Base-by-base conservation (phyloP, 2,888 invertebrate genomes). In the Cantharis rustica region DNA sequence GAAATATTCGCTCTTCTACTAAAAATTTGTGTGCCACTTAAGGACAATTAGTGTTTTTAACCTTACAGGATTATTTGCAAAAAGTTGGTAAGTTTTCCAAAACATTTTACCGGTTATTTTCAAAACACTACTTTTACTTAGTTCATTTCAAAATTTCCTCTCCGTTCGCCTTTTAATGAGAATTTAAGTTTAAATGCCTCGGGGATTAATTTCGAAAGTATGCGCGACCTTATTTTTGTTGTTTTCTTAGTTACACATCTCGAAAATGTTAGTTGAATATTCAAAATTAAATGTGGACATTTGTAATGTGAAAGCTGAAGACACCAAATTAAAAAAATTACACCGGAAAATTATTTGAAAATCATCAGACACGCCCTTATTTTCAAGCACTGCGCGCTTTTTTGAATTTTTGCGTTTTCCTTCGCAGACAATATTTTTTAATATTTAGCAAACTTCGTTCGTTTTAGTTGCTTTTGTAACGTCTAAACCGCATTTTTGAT, bases 221-320 rank as follows among this genome's bases (percentile, higher is more conserved):
- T 66, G 23, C 17, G 64, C 64, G 64, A 66, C 64, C 64, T 66
- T 66, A 66, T 66, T 66, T 66, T 66, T 47, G n/a, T n/a, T 66
- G n/a, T 66, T 16, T n/a, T 16, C 20, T 16, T 66, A 47, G 47
- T n/a, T 47, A 47, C 31, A 66, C 64, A 13, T 23, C 64, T 66
- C n/a, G 17, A 66, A 66, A 63, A 63, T 20, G n/a, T n/a, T 20
- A 20, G 23, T 17, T 66, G 13, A 23, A 66, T 66, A n/a, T 20
- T 20, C 64, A 20, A 66, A 17, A 20, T 20, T 66, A 62, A 16
- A 10, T 0, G 16, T 64, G 64, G 17, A 64, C 5, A 20, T 64
- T 64, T 17, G n/a, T 17, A 13, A 47, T n/a, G 47, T 47, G 47
- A 47, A 47, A 47, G 47, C 47, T 47, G 7, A n/a, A 47, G 7